Base-by-base conservation (phyloP, 2,888 invertebrate genomes). In the Ferdinandea cuprea region DNA sequence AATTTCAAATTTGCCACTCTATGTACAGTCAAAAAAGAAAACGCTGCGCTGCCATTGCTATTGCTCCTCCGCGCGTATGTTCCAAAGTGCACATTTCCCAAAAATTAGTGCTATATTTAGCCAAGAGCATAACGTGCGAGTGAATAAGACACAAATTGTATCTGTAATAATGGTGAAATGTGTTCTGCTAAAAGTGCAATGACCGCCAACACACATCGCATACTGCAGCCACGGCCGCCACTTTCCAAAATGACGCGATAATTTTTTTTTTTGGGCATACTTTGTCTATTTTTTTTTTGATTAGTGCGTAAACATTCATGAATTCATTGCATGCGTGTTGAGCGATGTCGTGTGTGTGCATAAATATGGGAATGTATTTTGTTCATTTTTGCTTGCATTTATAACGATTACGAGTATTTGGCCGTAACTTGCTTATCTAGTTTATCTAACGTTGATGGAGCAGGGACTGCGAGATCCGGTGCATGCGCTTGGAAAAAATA, bases 131-230 rank as follows among this genome's bases (percentile, higher is more conserved):
- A 46, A 66, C 58, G 68, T 71, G 46, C 56, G 52, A 71, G 48
- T 76, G 63, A 80, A 52, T 58, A 69, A 63, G 50, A 61, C 30
- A 68, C 48, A 48, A 37, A 40, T 44, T 42, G 42, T 44, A 15
- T 19, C 30, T 65, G 32, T 69, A 35, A 56, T 52, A 50, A 59
- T 66, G 65, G 69, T 80, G 80, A 80, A 69, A 61, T 78, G 77
- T 65, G 77, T 66, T 71, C 71, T 66, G 81, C 77, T 56, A 83
- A 77, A 83, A 83, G 81, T 77, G 81, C 81, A 83, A 77, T 83
- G 81, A 83, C 81, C 81, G 81, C 81, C 71, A 81, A 71, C 77
- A 59, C 77, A 74, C 69, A 74, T 73, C 54, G 63, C 77, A 74
- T 11, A 74, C 11, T 66, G 59, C 63, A 46, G 61, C 56, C 65